Base-by-base conservation (phyloP, 2,888 invertebrate genomes). In the Drosophila aldrichi region DNA sequence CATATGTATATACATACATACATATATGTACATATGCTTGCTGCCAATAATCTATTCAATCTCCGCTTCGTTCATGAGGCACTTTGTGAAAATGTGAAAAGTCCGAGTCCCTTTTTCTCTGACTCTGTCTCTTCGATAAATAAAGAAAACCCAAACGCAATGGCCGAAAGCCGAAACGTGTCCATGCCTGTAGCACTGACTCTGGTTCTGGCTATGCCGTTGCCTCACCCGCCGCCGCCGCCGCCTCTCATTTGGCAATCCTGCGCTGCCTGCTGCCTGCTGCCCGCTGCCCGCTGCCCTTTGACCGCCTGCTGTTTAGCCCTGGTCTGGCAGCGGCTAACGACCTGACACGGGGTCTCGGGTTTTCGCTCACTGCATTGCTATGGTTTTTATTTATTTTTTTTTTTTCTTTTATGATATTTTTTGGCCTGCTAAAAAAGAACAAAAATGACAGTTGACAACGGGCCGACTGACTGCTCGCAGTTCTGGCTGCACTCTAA, bases 401-500 rank as follows among this genome's bases (percentile, higher is more conserved):
- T n/a, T n/a, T 7, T 38, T 2, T 14, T 14, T 16, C 16, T 38
- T n/a, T 84, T 86, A 86, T 68, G 83, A 88, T 68, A 70, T 68
- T 68, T 68, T 71, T 81, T 44, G 44, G 79, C 70, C 83, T 77
- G 80, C 60, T 59, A 68, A 60, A 51, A 48, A 69, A 48, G 62
- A 69, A n/a, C n/a, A n/a, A 82, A 73, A 69, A 59, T 70, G 64
- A 70, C 76, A 71, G 74, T 57, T 12, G 48, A 29, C 29, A 29
- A 29, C n/a, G 48, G 2, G 10, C 48, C 29, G 48, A 7, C 25
- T 8, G 48, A 14, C 25, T 9, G 22, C 74, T 70, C 67, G 73
- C 75, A 79, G 80, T 86, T 77, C 38, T 14, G 66, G 52, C 68
- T 67, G 81, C 80, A 74, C 67, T 80, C 63, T 74, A 85, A 82